phyloP scores from a whole-genome alignment of 2,113 vertebrate species.

The Plectropomus leopardus region DNA sequence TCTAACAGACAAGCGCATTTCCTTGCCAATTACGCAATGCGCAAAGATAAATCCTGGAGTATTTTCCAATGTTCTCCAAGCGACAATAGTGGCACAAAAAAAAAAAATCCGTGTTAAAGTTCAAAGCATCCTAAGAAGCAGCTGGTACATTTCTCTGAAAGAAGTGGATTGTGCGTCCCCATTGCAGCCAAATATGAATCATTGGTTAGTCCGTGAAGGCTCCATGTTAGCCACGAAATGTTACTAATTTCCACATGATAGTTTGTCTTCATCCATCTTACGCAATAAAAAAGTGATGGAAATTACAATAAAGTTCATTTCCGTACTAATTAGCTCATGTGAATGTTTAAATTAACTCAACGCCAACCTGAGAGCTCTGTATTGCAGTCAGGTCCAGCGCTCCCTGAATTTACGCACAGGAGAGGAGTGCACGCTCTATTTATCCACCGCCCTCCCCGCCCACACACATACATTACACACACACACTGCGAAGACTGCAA shows the following conservation, averaged over 20 bases:
- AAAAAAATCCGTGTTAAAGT: neutral
- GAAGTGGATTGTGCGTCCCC: neutral
- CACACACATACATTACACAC: neutral
- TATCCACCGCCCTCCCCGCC: conserved; percentile 47
- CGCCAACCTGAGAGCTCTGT: neutral
- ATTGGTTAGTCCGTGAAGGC: neutral
- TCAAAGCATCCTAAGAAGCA: conserved; percentile 17
- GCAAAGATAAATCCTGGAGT: conserved; percentile 29
- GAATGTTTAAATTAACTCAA: neutral
- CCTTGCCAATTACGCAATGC: conserved; percentile 50
- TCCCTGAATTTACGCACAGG: conserved; percentile 49
- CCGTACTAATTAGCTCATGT: neutral
- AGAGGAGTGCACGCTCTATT: conserved; percentile 57
- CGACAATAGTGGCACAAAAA: neutral
- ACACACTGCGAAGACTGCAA: neutral
- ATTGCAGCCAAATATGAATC: neutral
- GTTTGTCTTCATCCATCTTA: neutral
- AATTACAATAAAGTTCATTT: neutral
- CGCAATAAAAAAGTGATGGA: too few species aligned
- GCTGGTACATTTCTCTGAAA: neutral
- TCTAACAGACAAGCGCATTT: conserved; percentile 27
- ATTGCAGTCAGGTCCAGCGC: neutral
- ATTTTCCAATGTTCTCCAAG: neutral
- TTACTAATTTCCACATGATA: neutral
- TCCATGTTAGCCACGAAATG: conserved; percentile 13